A percentile compares a stretch with the other conserved stretches of the same genome.
Conservation (phyloP, 2,797 vertebrate genomes). For the Eulemur coronatus region DNA sequence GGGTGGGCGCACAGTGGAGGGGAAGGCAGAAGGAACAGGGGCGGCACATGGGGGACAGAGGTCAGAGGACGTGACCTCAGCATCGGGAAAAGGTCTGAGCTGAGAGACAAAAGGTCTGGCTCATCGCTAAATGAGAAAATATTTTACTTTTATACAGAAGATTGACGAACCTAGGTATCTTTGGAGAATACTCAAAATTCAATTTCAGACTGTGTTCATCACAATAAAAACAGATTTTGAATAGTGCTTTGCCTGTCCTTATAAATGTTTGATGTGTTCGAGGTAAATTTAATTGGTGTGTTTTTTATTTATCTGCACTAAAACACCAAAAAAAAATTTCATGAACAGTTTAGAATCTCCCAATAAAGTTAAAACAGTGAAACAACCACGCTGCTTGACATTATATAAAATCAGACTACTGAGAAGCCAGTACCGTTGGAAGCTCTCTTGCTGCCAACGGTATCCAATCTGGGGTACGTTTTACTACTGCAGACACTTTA, state of each 20-base stretch:
- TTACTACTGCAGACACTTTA: not conserved
- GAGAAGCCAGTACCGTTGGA: not conserved
- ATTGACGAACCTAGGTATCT: not conserved
- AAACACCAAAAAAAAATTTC: not conserved
- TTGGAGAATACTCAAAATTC: not conserved
- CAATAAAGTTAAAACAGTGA: not conserved
- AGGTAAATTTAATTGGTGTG: not conserved
- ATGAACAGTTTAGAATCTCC: not conserved
- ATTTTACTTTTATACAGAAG: not conserved
- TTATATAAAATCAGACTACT: not conserved
- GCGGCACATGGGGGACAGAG: rapidly evolving
- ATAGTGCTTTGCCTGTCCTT: not conserved
- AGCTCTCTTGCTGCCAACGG: not conserved
- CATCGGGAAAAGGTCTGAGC: not conserved
- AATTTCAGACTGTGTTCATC: not conserved
- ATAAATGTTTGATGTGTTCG: not conserved
- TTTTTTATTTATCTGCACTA: not conserved
- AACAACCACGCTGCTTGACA: rapidly evolving
- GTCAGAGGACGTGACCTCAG: rapidly evolving
- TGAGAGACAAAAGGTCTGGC: not conserved
- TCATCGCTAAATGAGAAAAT: not conserved
- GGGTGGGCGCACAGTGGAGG: rapidly evolving
- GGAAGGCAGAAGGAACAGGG: not conserved
- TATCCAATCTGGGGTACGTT: not conserved
- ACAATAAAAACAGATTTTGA: not conserved